Evolutionary conservation across 2,888 invertebrate genomes (phyloP), one percentile per base, ranked within the genome.

Genomic region (Helicoverpa assulta): DNA sequence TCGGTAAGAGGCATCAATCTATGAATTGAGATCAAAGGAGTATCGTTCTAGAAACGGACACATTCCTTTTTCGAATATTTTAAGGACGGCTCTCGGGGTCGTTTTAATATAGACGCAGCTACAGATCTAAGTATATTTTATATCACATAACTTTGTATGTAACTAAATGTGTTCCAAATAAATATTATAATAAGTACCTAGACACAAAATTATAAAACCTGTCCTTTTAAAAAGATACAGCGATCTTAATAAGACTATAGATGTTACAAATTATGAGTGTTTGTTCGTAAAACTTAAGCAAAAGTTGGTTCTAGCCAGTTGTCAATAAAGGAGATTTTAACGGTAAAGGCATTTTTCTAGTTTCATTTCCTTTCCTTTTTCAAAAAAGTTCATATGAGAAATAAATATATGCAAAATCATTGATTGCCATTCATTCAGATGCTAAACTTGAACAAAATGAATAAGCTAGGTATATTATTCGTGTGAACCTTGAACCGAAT

Each of bases 261-360:
- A 37, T 58, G 58, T 79, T 70, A 29, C 43, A 69, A 78, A 78
- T 78, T 66, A 65, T 78, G 70, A 54, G 70, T 62, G 78, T 68
- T 68, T 57, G 55, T 61, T 75, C 43, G 40, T 62, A 62, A 63
- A 47, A 6, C 55, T 52, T 71, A 40, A 19, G 14, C 19, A 64
- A 18, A 76, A 65, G 77, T 67, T 67, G 55, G 57, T 78, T 81
- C 26, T 78, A 77, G 73, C 54, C 60, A 68, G 71, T 63, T 71
- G 62, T 58, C 65, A 80, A 75, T 81, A 80, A 81, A 81, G 57
- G 54, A 76, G 65, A 66, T 79, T 74, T 59, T 63, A 75, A 63
- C 51, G 50, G 56, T 51, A 61, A 77, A 70, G 65, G 43, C n/a
- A 59, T 47, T 70, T 65, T 2, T 16, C 47, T 69, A 26, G 54